phyloP scores from a whole-genome alignment of 2,797 vertebrate species.

The Tragopan temminckii region DNA sequence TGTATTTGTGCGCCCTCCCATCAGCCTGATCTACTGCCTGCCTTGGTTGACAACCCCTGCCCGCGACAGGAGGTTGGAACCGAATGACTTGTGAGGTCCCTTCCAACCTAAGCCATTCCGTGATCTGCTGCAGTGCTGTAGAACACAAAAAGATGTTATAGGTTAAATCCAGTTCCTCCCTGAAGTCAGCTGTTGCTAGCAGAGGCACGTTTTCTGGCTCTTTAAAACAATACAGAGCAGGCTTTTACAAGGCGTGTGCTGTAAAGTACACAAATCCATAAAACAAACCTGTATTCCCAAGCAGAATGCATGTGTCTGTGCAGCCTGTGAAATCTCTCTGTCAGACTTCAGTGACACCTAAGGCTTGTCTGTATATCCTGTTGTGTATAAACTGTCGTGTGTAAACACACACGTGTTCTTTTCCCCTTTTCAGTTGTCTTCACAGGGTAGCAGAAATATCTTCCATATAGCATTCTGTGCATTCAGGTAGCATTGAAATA shows the following conservation, averaged over 20 bases:
- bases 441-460: background rate
- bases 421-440: background rate
- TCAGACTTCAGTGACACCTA: background rate
- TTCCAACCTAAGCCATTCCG: too few relatives aligned
- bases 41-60: too few relatives aligned
- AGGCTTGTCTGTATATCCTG: background rate
- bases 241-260: background rate
- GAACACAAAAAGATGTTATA: background rate
- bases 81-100: too few relatives aligned
- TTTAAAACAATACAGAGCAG: background rate
- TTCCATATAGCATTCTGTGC: rapidly evolving
- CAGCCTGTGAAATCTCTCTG: background rate
- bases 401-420: background rate
- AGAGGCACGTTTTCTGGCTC: background rate
- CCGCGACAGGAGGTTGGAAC: too few relatives aligned
- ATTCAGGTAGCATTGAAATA: background rate
- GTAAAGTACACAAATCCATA: background rate
- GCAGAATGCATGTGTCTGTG: background rate
- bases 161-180: background rate
- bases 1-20: background rate
- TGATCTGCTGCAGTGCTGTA: background rate
- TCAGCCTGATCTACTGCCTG: background rate
- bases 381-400: background rate
- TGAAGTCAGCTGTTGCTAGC: background rate
- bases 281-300: background rate